phyloP scores from a whole-genome alignment of 2,888 invertebrate genomes.

The Drosophila macrospina region DNA sequence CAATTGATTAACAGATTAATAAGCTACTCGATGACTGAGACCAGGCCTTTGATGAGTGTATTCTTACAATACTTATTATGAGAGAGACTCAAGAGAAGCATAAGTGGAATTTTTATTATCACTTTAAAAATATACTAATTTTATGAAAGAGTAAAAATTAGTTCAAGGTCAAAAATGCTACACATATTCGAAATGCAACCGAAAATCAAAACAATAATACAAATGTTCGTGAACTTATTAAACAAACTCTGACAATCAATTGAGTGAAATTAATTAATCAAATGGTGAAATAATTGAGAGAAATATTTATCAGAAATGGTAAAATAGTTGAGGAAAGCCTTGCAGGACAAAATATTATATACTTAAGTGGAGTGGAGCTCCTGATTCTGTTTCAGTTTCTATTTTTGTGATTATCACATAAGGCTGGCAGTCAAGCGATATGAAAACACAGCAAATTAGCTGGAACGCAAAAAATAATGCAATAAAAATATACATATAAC shows the following conservation, averaged over 20 bases:
- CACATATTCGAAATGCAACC: slow-evolving; percentile 33
- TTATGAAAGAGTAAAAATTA: slow-evolving; percentile 42
- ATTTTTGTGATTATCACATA: slow-evolving; percentile 47
- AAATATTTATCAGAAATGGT: slow-evolving; percentile 4
- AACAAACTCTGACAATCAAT: slow-evolving; percentile 5
- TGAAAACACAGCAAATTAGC: slow-evolving; percentile 36
- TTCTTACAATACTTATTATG: slow-evolving; percentile 25
- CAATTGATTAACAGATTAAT: slow-evolving; percentile 73
- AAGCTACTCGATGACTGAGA: slow-evolving; percentile 23
- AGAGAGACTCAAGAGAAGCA: slow-evolving; percentile 28
- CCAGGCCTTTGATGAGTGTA: slow-evolving; percentile 13
- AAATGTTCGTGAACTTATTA: slow-evolving; percentile 15
- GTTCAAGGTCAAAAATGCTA: slow-evolving; percentile 66
- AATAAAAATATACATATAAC: slow-evolving; percentile 21
- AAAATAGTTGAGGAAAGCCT: slow-evolving; percentile 1
- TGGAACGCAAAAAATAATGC: slow-evolving; percentile 40
- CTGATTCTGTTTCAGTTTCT: slow-evolving; percentile 33
- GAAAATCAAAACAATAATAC: slow-evolving; percentile 43
- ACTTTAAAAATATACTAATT: slow-evolving; percentile 37
- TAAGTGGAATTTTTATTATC: slow-evolving; percentile 63
- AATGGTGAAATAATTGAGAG: slow-evolving; percentile 16
- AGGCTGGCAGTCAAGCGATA: slow-evolving; percentile 34
- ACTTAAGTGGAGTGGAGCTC: slow-evolving; percentile 7
- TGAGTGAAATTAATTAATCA: slow-evolving; percentile 54
- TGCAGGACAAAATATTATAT: slow-evolving; percentile 3